Percentiles rank a stretch among this genome's conserved stretches.
These are phyloP conservation scores for Pristionchus fissidentatus DNA, from an alignment of 2,888 invertebrate species.

Conservation along the genomic window DNA sequence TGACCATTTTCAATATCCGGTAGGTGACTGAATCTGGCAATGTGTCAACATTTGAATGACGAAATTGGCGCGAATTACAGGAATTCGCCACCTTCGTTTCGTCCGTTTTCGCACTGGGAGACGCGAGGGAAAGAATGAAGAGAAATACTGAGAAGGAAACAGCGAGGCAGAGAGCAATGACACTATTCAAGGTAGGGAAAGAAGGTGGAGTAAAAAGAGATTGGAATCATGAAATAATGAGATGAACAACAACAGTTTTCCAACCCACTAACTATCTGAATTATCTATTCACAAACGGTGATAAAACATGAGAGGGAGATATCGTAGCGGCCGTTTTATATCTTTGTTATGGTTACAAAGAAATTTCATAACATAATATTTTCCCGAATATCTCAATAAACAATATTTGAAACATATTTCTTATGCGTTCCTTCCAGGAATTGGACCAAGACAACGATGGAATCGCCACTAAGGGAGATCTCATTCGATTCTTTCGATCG, in stretches of 20 bases:
- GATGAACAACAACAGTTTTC: no score
- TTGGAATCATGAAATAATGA: no score
- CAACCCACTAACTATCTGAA: no score
- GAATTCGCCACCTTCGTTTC: slow-evolving; percentile 70
- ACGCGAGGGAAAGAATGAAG: slow-evolving; percentile 52
- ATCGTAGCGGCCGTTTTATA: no score
- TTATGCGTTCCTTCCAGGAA: slow-evolving; percentile 47
- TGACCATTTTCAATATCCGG: slow-evolving; percentile 59
- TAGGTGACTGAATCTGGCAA: no score
- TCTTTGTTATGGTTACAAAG: no score
- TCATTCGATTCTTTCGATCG: slow-evolving; percentile 60
- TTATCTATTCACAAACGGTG: no score
- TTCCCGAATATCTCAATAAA: not conserved
- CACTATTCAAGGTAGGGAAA: slow-evolving; percentile 55
- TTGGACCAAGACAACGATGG: slow-evolving; percentile 62
- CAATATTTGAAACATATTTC: not conserved
- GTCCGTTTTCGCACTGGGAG: slow-evolving; percentile 66
- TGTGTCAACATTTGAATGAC: no score
- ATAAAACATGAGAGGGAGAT: no score
- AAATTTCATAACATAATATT: no score
- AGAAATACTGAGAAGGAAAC: slow-evolving; percentile 58
- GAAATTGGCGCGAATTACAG: no score
- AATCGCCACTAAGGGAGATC: slow-evolving; percentile 58
- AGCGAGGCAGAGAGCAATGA: slow-evolving; percentile 60
- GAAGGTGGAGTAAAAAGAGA: no score